Evolutionary conservation across 1,140 invertebrate genomes (phyloP).

Genomic region (Drosophila pandora): DNA sequence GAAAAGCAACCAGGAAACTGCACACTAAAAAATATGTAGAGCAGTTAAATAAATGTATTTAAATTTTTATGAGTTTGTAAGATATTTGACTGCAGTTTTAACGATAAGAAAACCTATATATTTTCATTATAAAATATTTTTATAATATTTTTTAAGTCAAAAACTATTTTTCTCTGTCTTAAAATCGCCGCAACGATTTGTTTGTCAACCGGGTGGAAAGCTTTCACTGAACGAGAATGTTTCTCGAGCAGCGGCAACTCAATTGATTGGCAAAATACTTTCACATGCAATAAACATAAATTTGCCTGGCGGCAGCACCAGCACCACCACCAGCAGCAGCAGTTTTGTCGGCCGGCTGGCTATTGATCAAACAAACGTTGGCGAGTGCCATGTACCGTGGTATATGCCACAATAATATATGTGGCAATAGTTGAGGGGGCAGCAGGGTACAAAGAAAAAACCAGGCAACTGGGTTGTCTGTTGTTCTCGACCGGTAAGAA

Average conservation of each 20-base stretch:
- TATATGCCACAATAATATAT: neutral
- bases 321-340: neutral
- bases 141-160: too few species aligned
- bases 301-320: slow-evolving; percentile 23
- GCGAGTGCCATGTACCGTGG: slow-evolving; percentile 36
- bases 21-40: slow-evolving; percentile 2
- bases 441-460: slow-evolving; percentile 24
- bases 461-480: slow-evolving; percentile 48
- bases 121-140: neutral
- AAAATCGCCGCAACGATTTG: slow-evolving; percentile 16
- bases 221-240: slow-evolving; percentile 73
- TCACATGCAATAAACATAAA: slow-evolving; percentile 67
- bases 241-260: slow-evolving; percentile 51
- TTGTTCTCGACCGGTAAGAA: slow-evolving; percentile 34
- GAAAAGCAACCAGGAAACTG: slow-evolving; percentile 31
- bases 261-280: slow-evolving; percentile 68
- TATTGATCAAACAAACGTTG: slow-evolving; percentile 74
- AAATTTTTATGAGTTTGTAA: too few species aligned
- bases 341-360: slow-evolving; percentile 38
- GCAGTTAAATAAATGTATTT: neutral
- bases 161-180: neutral
- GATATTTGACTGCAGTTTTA: neutral
- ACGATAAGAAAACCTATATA: neutral
- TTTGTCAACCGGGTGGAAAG: slow-evolving; percentile 57
- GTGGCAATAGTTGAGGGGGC: slow-evolving; percentile 5